A percentile compares a stretch with the other conserved stretches of the same genome.
phyloP scores from a whole-genome alignment of 1,140 invertebrate genomes.

The Gryon sp. region DNA sequence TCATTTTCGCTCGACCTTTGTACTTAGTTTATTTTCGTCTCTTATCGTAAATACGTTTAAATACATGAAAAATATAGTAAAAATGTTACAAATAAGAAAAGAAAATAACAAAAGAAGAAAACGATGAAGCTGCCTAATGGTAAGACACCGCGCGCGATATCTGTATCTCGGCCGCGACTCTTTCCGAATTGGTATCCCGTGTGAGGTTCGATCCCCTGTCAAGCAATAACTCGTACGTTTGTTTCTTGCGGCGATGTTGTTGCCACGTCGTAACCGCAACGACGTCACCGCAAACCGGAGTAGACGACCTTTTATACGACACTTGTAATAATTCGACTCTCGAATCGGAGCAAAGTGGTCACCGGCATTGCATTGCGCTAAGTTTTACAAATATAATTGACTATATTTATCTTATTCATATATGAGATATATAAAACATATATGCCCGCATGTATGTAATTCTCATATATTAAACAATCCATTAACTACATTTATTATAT shows the following conservation, averaged over 20 bases:
- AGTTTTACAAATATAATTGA: constrained; percentile 44
- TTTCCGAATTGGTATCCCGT: constrained; percentile 44
- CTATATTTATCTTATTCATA: constrained; percentile 44
- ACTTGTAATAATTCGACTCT: constrained; percentile 57
- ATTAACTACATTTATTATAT: no score
- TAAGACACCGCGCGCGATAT: constrained; percentile 43
- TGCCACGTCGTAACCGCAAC: constrained; percentile 28
- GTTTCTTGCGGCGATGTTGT: constrained; percentile 17
- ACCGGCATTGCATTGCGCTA: constrained; percentile 8
- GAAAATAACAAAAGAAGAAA: neutral
- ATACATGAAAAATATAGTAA: no score
- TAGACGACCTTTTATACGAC: constrained; percentile 62
- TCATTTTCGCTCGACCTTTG: constrained; percentile 32
- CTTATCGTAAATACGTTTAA: constrained; percentile 17
- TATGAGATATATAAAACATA: no score
- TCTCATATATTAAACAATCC: no score
- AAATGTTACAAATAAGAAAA: neutral
- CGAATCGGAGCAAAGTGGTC: constrained; percentile 57
- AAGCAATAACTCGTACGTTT: constrained; percentile 55
- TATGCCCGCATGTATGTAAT: no score
- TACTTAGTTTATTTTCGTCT: constrained; percentile 50
- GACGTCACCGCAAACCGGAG: constrained; percentile 11
- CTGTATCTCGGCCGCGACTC: constrained; percentile 10
- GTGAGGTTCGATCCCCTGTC: constrained; percentile 50
- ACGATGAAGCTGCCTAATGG: constrained; percentile 62